Base-by-base conservation (phyloP, 2,888 invertebrate species). In the Epiblema foenella region DNA sequence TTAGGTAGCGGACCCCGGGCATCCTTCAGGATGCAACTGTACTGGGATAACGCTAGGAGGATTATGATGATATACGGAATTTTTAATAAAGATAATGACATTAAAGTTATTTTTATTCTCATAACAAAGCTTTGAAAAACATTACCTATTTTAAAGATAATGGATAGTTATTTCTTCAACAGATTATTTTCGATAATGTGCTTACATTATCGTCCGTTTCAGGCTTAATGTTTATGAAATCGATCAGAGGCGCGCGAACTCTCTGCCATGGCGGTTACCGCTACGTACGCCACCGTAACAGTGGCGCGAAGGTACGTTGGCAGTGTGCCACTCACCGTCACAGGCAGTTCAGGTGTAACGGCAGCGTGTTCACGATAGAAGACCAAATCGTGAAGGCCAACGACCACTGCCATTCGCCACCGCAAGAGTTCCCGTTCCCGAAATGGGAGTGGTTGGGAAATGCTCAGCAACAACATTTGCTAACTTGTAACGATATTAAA, bases 231-330 rank as follows among this genome's bases (percentile, higher is more conserved):
- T 81, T 78, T 71, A 75, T 74, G 11, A 72, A 66, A 18, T 78
- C 81, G 0, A 68, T 75, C 0, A 76, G 80, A 0, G 84, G 84
- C 0, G 77, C 78, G 0, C 77, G 77, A 0, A 75, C 79, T 18
- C 79, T 84, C 3, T 67, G 75, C 1, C 69, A 79, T 0, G 74
- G 64, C 2, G 81, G 81, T 0, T 83, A 82, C 77, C 81, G 79
- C 37, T 85, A 80, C 67, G 76, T 76, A 0, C 73, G 78, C 1
- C 81, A 82, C 42, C 76, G 78, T 10, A 74, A 75, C n/a, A 49
- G 75, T 0, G 83, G 83, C 1, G 3, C 33, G 12, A 86, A 82
- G 60, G 82, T 78, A 0, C 74, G 86, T 0, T 86, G 87, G 86
- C 76, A 77, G 66, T 87, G 85, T 67, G 77, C 80, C 0, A 79